Conservation (phyloP, 30 jellyfish, hydroid and myxozoan genomes). For the Euphysa ruthae region DNA sequence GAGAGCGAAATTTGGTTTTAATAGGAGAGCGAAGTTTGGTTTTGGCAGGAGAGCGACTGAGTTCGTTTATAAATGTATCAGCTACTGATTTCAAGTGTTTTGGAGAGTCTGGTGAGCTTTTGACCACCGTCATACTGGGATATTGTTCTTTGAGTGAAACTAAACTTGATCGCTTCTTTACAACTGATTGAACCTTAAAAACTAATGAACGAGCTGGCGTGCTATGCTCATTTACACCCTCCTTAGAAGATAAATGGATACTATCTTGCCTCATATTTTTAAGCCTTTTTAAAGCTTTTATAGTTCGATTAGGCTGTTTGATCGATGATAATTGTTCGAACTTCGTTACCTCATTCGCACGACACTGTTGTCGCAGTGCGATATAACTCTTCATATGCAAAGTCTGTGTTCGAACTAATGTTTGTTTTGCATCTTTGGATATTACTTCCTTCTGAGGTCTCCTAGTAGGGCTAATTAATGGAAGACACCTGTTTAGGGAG, state of each 20-base stretch:
- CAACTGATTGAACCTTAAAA: not conserved
- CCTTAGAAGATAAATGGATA: not conserved
- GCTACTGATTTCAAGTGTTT: not conserved
- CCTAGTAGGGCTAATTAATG: not conserved
- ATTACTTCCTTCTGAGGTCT: not conserved
- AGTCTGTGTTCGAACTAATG: slow-evolving; percentile 51
- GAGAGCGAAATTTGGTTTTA: too few species aligned
- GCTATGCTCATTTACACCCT: not conserved
- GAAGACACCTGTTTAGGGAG: not conserved
- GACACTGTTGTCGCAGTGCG: slow-evolving; percentile 83
- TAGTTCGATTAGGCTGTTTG: not conserved
- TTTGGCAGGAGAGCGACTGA: not conserved
- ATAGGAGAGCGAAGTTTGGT: not conserved
- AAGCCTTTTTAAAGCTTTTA: not conserved
- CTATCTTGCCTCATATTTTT: not conserved
- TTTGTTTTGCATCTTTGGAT: not conserved
- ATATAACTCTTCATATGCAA: slow-evolving; percentile 89
- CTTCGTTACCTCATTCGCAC: slow-evolving; percentile 34
- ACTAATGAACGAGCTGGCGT: not conserved
- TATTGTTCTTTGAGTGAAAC: slow-evolving; percentile 1
- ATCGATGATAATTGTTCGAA: not conserved
- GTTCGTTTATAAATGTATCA: not conserved
- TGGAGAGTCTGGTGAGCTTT: not conserved
- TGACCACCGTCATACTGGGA: not conserved
- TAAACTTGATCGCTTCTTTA: not conserved